Conservation (phyloP, 2,888 invertebrate genomes). For the Rotaria macrura region DNA sequence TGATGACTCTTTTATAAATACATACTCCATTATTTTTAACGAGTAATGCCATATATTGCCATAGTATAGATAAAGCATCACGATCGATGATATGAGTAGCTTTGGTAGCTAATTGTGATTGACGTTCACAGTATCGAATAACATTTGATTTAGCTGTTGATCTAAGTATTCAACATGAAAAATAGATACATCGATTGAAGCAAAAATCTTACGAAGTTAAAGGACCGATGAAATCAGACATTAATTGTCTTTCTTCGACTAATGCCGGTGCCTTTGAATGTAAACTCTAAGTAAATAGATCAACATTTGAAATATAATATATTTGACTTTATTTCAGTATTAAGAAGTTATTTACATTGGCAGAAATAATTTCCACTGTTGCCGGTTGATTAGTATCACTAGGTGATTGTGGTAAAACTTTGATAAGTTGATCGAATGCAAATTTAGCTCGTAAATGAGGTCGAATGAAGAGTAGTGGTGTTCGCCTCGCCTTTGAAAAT, state of each 20-base stretch:
- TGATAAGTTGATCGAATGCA: conserved; percentile 60
- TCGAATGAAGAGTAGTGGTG: conserved; percentile 69
- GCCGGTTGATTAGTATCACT: conserved; percentile 65
- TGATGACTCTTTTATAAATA: too few relatives aligned
- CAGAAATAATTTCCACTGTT: conserved; percentile 60
- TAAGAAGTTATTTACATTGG: background rate
- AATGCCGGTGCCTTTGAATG: background rate
- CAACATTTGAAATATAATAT: too few relatives aligned
- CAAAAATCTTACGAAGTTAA: background rate
- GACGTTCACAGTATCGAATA: background rate
- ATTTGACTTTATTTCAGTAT: background rate
- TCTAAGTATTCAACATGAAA: too few relatives aligned
- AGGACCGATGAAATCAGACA: background rate
- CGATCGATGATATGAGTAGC: background rate
- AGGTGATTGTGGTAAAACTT: conserved; percentile 67
- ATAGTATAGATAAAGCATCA: conserved; percentile 5
- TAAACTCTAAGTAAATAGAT: background rate
- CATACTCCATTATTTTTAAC: conserved; percentile 2
- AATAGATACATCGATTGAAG: too few relatives aligned
- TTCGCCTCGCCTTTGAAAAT: conserved; percentile 44
- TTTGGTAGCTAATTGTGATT: background rate
- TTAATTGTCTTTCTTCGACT: background rate
- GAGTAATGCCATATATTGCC: conserved; percentile 5
- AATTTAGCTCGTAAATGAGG: conserved; percentile 59
- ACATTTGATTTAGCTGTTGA: background rate